These are phyloP conservation scores for Amphiprion ocellaris DNA, from an alignment of 2,113 vertebrate species.

Conservation along the genomic window DNA sequence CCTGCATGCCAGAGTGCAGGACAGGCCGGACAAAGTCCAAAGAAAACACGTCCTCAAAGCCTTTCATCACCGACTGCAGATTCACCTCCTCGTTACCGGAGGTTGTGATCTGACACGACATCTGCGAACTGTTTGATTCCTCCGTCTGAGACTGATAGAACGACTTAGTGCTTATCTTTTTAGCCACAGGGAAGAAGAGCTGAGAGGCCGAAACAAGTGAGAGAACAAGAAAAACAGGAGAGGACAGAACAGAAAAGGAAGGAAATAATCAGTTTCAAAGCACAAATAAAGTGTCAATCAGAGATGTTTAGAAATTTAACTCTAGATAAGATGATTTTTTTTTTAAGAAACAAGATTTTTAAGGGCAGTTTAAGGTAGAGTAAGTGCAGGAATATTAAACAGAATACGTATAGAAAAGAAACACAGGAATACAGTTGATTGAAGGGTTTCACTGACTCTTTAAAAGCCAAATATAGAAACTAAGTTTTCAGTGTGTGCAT, in stretches of 20 bases:
- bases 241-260: slow-evolving; percentile 42
- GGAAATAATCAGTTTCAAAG: slow-evolving; percentile 43
- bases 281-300: slow-evolving; percentile 34
- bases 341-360: slow-evolving; percentile 13
- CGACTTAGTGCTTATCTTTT: slow-evolving; percentile 92
- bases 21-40: slow-evolving; percentile 90
- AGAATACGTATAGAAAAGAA: slow-evolving; percentile 11
- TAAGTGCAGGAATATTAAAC: neutral
- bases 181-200: slow-evolving; percentile 92
- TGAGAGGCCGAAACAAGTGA: slow-evolving; percentile 80
- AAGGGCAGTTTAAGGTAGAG: slow-evolving; percentile 4
- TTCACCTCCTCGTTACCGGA: slow-evolving; percentile 92
- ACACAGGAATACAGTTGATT: slow-evolving; percentile 1
- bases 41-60: slow-evolving; percentile 92
- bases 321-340: slow-evolving; percentile 29
- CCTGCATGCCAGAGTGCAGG: slow-evolving; percentile 92
- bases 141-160: slow-evolving; percentile 96
- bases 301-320: slow-evolving; percentile 28
- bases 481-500: neutral
- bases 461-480: neutral
- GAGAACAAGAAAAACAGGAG: slow-evolving; percentile 4
- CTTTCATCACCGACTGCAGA: slow-evolving; percentile 92
- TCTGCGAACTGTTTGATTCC: slow-evolving; percentile 94
- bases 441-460: slow-evolving; percentile 1
- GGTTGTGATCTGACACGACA: slow-evolving; percentile 94